phyloP scores from a whole-genome alignment of 2,888 invertebrate species.

The Caenorhabditis becei region DNA sequence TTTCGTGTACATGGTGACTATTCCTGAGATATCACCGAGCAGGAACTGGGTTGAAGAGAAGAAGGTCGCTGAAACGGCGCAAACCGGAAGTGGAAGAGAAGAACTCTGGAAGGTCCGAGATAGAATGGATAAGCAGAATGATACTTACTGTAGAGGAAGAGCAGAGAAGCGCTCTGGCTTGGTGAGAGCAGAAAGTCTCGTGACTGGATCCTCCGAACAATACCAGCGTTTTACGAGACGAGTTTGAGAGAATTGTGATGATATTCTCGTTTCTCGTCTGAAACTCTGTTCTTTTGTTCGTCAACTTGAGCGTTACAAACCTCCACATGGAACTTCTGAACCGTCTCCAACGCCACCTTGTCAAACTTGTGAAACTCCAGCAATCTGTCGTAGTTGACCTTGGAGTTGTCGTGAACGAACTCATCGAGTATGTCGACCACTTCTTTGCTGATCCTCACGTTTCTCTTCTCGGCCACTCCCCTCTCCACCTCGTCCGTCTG shows the following conservation, averaged over 20 bases:
- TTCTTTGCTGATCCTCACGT: conserved; percentile 36
- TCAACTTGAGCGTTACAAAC: no score
- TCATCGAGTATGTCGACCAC: conserved; percentile 38
- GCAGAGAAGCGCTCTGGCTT: conserved; percentile 52
- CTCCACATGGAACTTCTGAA: conserved; percentile 58
- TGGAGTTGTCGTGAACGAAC: conserved; percentile 50
- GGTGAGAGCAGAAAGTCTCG: conserved; percentile 59
- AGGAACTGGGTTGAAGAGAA: conserved; percentile 43
- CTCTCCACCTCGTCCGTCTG: conserved; percentile 43
- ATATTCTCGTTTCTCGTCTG: conserved; percentile 56
- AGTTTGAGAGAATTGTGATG: conserved; percentile 44
- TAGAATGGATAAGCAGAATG: neutral
- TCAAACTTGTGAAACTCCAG: conserved; percentile 57
- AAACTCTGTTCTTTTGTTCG: no score
- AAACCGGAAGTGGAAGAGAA: conserved; percentile 50
- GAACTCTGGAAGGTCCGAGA: conserved; percentile 11
- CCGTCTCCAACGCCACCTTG: conserved; percentile 47
- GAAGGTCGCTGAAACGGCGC: conserved; percentile 42
- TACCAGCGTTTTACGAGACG: conserved; percentile 49
- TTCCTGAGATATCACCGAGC: conserved; percentile 53
- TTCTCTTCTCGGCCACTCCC: conserved; percentile 18
- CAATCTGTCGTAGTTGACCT: conserved; percentile 57
- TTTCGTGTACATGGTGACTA: conserved; percentile 39
- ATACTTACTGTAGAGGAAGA: conserved; percentile 37
- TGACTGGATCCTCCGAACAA: conserved; percentile 54